Conservation (phyloP, 2,797 vertebrate genomes). For the Taenioides sp. region DNA sequence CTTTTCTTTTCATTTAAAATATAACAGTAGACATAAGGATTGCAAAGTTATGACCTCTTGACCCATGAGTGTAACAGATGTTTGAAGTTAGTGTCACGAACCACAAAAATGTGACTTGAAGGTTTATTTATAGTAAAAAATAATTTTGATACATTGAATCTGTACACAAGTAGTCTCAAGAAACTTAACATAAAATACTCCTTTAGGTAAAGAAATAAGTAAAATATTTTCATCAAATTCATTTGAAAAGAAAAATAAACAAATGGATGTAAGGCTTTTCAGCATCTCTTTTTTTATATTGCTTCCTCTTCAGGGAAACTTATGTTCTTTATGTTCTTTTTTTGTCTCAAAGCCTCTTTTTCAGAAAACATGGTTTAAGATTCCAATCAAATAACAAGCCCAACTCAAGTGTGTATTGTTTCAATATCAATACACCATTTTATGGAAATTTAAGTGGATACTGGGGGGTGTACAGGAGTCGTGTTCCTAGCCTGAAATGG, state of each 20-base stretch:
- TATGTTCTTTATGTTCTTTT: neutral
- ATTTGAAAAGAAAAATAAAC: conserved; percentile 41
- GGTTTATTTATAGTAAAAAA: conserved; percentile 83
- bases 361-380: conserved; percentile 4
- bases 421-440: neutral
- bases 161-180: conserved; percentile 75
- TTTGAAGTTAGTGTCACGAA: neutral
- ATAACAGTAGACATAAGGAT: neutral
- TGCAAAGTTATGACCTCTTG: neutral
- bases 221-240: conserved; percentile 39
- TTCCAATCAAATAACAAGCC: neutral
- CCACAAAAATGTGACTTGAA: conserved; percentile 44
- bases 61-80: neutral
- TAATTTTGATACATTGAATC: conserved; percentile 84
- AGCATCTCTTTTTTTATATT: conserved; percentile 47
- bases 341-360: neutral
- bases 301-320: conserved; percentile 17
- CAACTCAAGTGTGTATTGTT: conserved; percentile 7
- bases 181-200: conserved; percentile 58
- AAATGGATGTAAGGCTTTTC: conserved; percentile 42
- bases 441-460: neutral
- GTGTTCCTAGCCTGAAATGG: conserved; percentile 18
- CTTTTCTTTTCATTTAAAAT: neutral
- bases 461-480: conserved; percentile 2
- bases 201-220: conserved; percentile 45